Evolutionary conservation across 1,140 invertebrate species (phyloP).

Genomic region (Micrasema minimum): DNA sequence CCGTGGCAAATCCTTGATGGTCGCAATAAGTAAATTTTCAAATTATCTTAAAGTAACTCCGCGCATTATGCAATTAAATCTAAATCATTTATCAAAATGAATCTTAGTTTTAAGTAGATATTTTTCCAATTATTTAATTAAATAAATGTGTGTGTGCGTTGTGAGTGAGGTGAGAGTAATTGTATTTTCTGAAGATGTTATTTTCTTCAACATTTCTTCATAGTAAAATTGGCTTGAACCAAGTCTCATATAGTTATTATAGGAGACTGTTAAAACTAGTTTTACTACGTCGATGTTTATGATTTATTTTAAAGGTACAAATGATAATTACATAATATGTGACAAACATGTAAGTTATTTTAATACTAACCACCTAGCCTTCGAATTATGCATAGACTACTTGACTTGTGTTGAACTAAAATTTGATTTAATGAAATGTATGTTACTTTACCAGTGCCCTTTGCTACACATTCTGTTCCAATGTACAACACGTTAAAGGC

Average conservation of each 20-base stretch:
- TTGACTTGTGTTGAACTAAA: too few relatives aligned
- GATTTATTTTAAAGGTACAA: slow-evolving; percentile 26
- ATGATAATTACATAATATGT: background rate
- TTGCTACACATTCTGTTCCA: too few relatives aligned
- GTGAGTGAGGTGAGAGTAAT: slow-evolving; percentile 5
- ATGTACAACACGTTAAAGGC: too few relatives aligned
- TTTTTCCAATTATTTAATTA: slow-evolving; percentile 37
- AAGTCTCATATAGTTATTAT: too few relatives aligned
- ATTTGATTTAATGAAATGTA: too few relatives aligned
- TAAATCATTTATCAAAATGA: slow-evolving; percentile 28
- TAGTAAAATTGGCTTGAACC: too few relatives aligned
- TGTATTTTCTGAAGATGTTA: slow-evolving; percentile 3
- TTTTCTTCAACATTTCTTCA: slow-evolving; percentile 2
- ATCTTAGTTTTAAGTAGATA: slow-evolving; percentile 40
- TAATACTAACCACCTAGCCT: too few relatives aligned
- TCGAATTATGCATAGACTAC: too few relatives aligned
- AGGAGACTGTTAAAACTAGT: too few relatives aligned
- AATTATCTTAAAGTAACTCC: slow-evolving; percentile 3
- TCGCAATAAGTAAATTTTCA: slow-evolving; percentile 49
- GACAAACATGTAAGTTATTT: too few relatives aligned
- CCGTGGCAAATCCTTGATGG: slow-evolving; percentile 67
- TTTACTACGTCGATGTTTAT: too few relatives aligned
- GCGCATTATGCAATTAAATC: slow-evolving; percentile 20
- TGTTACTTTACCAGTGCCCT: too few relatives aligned
- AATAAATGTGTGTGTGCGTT: slow-evolving; percentile 35